phyloP scores from a whole-genome alignment of 2,888 invertebrate genomes.

The Cryptocephalus primarius region DNA sequence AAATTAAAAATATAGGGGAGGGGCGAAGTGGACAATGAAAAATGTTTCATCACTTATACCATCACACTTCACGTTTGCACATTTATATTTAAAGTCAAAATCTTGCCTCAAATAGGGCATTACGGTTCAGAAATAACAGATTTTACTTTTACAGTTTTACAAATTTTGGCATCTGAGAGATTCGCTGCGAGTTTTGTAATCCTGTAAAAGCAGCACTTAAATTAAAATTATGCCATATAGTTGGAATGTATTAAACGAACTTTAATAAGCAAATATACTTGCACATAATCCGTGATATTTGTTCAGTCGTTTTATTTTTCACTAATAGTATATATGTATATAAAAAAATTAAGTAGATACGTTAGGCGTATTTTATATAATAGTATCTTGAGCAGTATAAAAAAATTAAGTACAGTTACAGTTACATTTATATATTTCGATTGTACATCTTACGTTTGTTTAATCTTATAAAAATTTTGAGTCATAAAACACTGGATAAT shows the following conservation, averaged over 20 bases:
- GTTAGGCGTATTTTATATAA: slow-evolving; percentile 24
- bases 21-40: not conserved
- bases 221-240: slow-evolving; percentile 9
- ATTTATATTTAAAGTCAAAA: slow-evolving; percentile 10
- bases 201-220: no score
- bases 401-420: slow-evolving; percentile 21
- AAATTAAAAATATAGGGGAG: not conserved
- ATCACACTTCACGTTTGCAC: slow-evolving; percentile 14
- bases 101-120: slow-evolving; percentile 9
- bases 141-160: not conserved
- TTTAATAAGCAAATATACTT: slow-evolving; percentile 10
- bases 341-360: slow-evolving; percentile 14
- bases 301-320: slow-evolving; percentile 13
- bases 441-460: slow-evolving; percentile 4
- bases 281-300: slow-evolving; percentile 12
- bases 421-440: slow-evolving; percentile 12
- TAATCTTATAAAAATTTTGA: not conserved
- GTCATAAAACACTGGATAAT: not conserved
- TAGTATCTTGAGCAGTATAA: slow-evolving; percentile 29
- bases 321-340: slow-evolving; percentile 9
- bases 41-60: slow-evolving; percentile 4
- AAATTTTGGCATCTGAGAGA: no score
- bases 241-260: slow-evolving; percentile 14
- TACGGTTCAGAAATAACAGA: not conserved
- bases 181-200: no score